These are phyloP conservation scores for Athetis lepigone DNA, from an alignment of 2,888 invertebrate genomes.

Conservation along the genomic window DNA sequence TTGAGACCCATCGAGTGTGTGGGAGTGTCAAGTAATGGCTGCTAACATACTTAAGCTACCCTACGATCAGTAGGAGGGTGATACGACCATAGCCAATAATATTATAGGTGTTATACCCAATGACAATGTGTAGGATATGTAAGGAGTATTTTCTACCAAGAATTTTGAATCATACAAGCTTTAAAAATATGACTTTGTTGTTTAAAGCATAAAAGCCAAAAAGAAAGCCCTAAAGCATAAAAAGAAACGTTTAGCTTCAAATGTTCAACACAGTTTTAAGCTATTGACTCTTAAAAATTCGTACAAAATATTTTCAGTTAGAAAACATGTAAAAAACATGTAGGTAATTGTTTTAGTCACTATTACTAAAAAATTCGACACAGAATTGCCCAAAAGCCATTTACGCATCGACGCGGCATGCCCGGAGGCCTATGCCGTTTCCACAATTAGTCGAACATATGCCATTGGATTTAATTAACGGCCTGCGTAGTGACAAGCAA, in stretches of 20 bases:
- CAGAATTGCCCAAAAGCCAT: constrained; percentile 12
- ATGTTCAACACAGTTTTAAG: background rate
- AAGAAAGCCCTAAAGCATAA: no score
- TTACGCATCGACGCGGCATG: constrained; percentile 25
- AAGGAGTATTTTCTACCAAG: background rate
- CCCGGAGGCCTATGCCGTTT: constrained; percentile 26
- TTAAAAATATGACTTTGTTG: no score
- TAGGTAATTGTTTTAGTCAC: background rate
- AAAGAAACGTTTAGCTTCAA: background rate
- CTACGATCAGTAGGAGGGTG: constrained; percentile 4
- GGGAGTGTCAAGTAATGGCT: constrained; percentile 44
- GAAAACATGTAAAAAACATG: no score
- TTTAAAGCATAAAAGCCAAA: background rate
- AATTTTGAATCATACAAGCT: background rate
- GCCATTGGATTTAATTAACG: constrained; percentile 49
- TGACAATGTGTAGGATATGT: background rate
- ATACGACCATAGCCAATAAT: background rate
- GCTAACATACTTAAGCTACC: constrained; percentile 28
- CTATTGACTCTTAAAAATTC: background rate
- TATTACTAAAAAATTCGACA: constrained; percentile 4
- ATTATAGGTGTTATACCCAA: background rate
- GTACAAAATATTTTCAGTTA: background rate
- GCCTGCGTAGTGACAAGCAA: constrained; percentile 31
- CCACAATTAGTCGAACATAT: constrained; percentile 51
- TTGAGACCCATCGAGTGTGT: constrained; percentile 13